Evolutionary conservation across 2,113 vertebrate species (phyloP).

Genomic region (Corythornis vintsioides): DNA sequence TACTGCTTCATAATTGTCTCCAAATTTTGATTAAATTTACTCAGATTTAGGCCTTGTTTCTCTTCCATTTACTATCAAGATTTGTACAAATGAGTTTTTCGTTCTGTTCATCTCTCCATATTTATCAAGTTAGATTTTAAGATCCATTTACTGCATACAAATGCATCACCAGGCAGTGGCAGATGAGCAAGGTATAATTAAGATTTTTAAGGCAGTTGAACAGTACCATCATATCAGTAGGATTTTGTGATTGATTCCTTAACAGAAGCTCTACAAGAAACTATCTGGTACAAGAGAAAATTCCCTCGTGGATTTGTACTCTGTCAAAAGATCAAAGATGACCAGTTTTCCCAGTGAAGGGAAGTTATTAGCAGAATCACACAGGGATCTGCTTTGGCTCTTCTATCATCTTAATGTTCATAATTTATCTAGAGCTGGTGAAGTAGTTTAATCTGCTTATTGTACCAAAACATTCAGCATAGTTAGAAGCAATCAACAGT

Average conservation of each 20-base stretch:
- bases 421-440: neutral
- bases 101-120: neutral
- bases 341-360: neutral
- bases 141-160: neutral
- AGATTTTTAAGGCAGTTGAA: neutral
- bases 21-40: neutral
- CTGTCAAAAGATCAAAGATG: neutral
- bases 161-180: neutral
- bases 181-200: neutral
- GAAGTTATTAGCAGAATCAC: neutral
- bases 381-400: neutral
- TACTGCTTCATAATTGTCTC: neutral
- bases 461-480: neutral
- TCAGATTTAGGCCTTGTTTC: neutral
- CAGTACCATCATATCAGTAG: neutral
- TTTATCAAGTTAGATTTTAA: neutral
- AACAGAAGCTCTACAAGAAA: neutral
- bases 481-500: neutral
- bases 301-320: neutral
- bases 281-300: neutral
- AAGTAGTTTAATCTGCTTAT: neutral
- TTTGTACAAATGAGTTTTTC: neutral
- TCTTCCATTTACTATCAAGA: neutral
- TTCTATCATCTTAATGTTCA: neutral
- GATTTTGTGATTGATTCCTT: neutral